Conservation (phyloP, 2,797 vertebrate genomes). For the Myotis daubentonii region DNA sequence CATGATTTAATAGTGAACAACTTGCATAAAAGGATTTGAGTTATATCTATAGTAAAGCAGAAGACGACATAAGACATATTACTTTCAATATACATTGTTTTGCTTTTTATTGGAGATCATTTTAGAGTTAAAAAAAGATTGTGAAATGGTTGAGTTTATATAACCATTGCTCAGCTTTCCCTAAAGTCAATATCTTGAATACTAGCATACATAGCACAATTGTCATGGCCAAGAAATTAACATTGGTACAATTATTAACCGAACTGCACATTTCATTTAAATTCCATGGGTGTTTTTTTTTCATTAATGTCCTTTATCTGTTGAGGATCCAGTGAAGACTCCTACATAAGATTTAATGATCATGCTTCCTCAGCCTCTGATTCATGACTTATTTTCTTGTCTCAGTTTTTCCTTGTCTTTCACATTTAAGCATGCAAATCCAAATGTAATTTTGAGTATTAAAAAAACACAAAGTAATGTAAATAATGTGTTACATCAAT, state of each 20-base stretch:
- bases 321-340: not conserved
- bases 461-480: not conserved
- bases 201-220: not conserved
- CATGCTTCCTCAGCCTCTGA: not conserved
- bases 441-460: not conserved
- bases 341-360: not conserved
- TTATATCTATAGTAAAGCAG: not conserved
- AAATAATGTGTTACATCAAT: not conserved
- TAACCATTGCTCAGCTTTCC: not conserved
- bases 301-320: not conserved
- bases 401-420: not conserved
- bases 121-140: not conserved
- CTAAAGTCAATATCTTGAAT: not conserved
- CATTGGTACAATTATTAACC: not conserved
- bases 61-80: not conserved
- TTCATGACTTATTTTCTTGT: not conserved
- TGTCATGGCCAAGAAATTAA: not conserved
- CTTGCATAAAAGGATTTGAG: not conserved
- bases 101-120: not conserved
- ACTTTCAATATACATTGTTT: not conserved
- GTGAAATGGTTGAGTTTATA: not conserved
- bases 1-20: not conserved
- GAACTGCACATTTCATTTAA: not conserved
- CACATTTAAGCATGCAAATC: not conserved
- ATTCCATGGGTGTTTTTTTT: not conserved